Evolutionary conservation across 1,140 invertebrate species (phyloP).

Genomic region (Caenorhabditis remanei): DNA sequence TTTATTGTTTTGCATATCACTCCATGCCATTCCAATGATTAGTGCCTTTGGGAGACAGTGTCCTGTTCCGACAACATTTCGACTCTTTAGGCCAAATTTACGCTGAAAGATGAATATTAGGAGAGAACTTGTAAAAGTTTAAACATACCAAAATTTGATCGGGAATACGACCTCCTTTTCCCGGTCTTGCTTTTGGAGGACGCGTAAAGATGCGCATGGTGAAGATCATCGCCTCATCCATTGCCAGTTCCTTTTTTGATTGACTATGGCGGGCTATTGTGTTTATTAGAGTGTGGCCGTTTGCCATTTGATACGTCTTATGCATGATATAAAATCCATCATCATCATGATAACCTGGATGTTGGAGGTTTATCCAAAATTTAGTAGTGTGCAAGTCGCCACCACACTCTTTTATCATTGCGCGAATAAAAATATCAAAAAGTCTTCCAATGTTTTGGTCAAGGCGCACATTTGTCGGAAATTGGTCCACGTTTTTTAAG

Average conservation of each 20-base stretch:
- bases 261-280: not conserved
- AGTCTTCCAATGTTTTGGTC: not conserved
- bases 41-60: not conserved
- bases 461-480: not conserved
- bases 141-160: not conserved
- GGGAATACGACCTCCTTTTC: not conserved
- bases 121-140: not conserved
- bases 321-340: conserved; percentile 15
- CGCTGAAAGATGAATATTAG: not conserved
- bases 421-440: not conserved
- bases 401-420: not conserved
- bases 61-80: not conserved
- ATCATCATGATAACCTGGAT: not conserved
- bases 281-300: not conserved
- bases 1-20: not conserved
- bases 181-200: not conserved
- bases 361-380: not conserved
- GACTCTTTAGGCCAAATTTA: not conserved
- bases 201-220: not conserved
- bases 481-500: not conserved
- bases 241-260: not conserved
- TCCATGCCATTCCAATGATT: not conserved
- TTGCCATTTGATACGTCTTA: not conserved
- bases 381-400: not conserved
- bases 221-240: not conserved